Percentiles rank a stretch among this genome's conserved stretches.
These are phyloP conservation scores for Alectoris magna DNA, from an alignment of 2,797 vertebrate species.

Conservation along the genomic window DNA sequence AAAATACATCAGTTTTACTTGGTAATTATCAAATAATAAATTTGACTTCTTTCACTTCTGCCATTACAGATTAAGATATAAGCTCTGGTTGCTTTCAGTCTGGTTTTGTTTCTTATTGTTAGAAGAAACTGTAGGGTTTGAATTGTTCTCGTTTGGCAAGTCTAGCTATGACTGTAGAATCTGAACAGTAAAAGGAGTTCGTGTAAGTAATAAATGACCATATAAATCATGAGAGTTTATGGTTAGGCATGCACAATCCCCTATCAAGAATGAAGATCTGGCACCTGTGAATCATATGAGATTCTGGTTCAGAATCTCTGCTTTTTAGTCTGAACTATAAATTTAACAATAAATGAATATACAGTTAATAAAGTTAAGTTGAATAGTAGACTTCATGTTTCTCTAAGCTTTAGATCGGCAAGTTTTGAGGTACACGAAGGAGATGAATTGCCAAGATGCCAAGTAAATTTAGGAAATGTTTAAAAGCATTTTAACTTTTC, in stretches of 20 bases:
- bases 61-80: background rate
- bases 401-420: background rate
- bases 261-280: background rate
- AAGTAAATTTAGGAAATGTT: background rate
- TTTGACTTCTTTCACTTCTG: background rate
- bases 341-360: background rate
- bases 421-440: background rate
- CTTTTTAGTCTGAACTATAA: background rate
- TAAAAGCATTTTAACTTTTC: background rate
- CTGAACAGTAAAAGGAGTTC: constrained; percentile 2
- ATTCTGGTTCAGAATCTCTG: background rate
- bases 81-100: background rate
- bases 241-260: background rate
- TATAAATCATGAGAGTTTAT: background rate
- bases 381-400: background rate
- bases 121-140: background rate
- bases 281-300: background rate
- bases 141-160: background rate
- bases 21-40: background rate
- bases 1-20: background rate
- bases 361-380: background rate
- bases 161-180: constrained; percentile 1
- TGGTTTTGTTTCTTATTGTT: background rate
- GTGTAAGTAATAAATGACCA: background rate
- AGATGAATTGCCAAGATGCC: background rate